Evolutionary conservation across 1,140 invertebrate genomes (phyloP).

Genomic region (Drosophila virilis): DNA sequence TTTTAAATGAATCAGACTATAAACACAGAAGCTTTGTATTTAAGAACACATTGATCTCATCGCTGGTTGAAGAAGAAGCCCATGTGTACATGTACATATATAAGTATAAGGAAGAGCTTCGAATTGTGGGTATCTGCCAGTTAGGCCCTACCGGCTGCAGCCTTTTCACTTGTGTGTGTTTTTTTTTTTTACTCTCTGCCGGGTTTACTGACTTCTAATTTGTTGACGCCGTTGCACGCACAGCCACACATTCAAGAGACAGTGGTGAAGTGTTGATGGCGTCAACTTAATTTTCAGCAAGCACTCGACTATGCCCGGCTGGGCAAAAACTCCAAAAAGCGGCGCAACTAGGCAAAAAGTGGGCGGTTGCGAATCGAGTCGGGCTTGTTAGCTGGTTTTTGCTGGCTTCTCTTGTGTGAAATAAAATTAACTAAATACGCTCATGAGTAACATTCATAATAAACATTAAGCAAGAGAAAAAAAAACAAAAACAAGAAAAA

Average conservation of each 20-base stretch:
- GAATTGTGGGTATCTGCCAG: too few species aligned
- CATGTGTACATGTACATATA: too few species aligned
- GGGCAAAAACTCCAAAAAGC: constrained; percentile 48
- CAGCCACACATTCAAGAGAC: constrained; percentile 34
- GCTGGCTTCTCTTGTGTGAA: constrained; percentile 81
- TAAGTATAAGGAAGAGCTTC: too few species aligned
- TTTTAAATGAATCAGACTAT: too few species aligned
- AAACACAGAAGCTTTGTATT: too few species aligned
- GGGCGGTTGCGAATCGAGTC: constrained; percentile 4
- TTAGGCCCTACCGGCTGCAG: too few species aligned
- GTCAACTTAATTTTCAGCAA: constrained; percentile 78
- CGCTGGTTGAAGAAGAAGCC: too few species aligned
- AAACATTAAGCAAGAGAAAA: constrained; percentile 76
- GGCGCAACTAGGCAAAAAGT: constrained; percentile 49
- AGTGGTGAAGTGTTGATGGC: constrained; percentile 73
- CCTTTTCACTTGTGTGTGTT: neutral
- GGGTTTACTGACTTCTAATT: constrained; percentile 79
- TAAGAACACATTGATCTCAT: too few species aligned
- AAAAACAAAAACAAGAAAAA: constrained; percentile 53
- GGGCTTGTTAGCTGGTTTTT: constrained; percentile 25
- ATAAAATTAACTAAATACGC: constrained; percentile 84
- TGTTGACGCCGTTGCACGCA: constrained; percentile 50
- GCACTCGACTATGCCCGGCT: constrained; percentile 58
- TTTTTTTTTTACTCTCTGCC: constrained; percentile 34
- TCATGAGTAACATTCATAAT: constrained; percentile 84